Evolutionary conservation across 2,888 invertebrate genomes (phyloP).

Genomic region (Ichneumon xanthorius): DNA sequence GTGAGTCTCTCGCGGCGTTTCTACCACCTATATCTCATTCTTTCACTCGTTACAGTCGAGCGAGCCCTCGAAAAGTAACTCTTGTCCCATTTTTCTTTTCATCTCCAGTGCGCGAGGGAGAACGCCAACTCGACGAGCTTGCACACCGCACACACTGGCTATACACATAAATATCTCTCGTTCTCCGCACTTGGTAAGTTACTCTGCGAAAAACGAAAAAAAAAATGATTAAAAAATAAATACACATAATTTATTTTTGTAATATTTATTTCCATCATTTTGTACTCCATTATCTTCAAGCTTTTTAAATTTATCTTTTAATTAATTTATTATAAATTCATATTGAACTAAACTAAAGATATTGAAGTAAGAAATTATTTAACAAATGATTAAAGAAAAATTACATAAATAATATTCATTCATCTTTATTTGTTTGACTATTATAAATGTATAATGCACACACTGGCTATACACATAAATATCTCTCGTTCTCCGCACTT

Average conservation of each 20-base stretch:
- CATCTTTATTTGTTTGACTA: too few relatives aligned
- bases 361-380: too few relatives aligned
- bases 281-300: too few relatives aligned
- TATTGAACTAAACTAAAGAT: too few relatives aligned
- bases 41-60: constrained; percentile 43
- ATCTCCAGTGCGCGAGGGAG: constrained; percentile 26
- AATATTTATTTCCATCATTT: too few relatives aligned
- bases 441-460: too few relatives aligned
- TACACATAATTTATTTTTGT: too few relatives aligned
- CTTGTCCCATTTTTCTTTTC: constrained; percentile 47
- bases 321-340: too few relatives aligned
- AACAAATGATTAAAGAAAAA: too few relatives aligned
- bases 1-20: constrained; percentile 11
- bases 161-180: background rate
- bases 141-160: constrained; percentile 21
- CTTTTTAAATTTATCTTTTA: too few relatives aligned
- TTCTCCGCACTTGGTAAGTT: constrained; percentile 8
- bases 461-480: constrained; percentile 8
- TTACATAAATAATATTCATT: too few relatives aligned
- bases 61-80: constrained; percentile 45
- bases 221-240: background rate
- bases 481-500: background rate
- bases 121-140: constrained; percentile 21
- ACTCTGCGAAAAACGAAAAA: background rate
- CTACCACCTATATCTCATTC: constrained; percentile 31